Conservation (phyloP, 1,140 invertebrate genomes). For the Diorhabda carinulata region DNA sequence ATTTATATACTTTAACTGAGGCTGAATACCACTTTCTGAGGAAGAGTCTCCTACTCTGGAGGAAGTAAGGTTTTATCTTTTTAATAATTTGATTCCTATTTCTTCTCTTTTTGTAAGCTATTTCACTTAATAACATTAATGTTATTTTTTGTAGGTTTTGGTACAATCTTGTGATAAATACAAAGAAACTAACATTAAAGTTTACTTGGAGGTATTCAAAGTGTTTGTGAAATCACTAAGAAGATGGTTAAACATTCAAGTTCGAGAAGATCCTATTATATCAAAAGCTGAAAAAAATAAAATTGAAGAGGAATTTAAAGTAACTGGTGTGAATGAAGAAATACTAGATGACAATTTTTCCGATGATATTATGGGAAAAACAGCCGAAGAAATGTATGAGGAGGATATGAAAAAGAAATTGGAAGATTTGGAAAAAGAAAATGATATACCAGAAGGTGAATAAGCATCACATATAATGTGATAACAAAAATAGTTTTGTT, state of each 20-base stretch:
- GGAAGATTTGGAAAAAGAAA: slow-evolving; percentile 34
- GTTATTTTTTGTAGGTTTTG: slow-evolving; percentile 50
- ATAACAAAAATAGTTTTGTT: too few relatives aligned
- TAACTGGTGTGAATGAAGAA: slow-evolving; percentile 27
- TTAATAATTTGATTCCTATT: too few relatives aligned
- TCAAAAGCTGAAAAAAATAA: slow-evolving; percentile 35
- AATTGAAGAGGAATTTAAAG: slow-evolving; percentile 34
- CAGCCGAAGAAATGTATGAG: slow-evolving; percentile 53
- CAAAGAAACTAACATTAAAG: slow-evolving; percentile 52
- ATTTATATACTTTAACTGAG: too few relatives aligned
- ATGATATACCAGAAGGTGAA: slow-evolving; percentile 25
- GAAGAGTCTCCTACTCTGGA: too few relatives aligned
- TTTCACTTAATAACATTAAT: too few relatives aligned
- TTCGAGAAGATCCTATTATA: slow-evolving; percentile 28
- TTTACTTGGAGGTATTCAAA: slow-evolving; percentile 62
- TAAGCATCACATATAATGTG: not conserved
- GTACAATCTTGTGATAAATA: slow-evolving; percentile 56
- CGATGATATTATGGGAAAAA: slow-evolving; percentile 48
- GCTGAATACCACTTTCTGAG: too few relatives aligned
- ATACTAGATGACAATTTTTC: slow-evolving; percentile 35
- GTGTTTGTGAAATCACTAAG: slow-evolving; percentile 58
- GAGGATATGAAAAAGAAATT: slow-evolving; percentile 49
- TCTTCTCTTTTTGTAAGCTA: too few relatives aligned
- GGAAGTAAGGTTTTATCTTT: too few relatives aligned
- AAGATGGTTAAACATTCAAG: slow-evolving; percentile 48